Conservation (phyloP, 2,797 vertebrate genomes). For the Bufotes viridis region DNA sequence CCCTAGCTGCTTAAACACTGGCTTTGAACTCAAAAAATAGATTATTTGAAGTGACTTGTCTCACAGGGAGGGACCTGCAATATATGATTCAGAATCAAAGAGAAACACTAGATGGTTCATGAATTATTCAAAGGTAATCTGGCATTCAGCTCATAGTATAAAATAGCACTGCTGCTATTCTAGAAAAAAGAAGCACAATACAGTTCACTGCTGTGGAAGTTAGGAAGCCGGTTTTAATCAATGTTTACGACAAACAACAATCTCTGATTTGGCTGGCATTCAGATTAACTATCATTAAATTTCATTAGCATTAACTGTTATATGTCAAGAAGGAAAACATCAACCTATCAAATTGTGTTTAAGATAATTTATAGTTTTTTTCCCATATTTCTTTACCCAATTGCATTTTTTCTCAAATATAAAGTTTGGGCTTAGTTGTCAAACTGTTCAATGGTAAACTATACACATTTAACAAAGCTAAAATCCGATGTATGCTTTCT, state of each 20-base stretch:
- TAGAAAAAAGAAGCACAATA: constrained; percentile 22
- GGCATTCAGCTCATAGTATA: constrained; percentile 50
- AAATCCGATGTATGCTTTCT: too few species aligned
- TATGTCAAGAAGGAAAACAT: background rate
- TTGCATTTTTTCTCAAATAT: background rate
- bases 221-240: constrained; percentile 40
- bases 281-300: constrained; percentile 23
- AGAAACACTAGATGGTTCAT: constrained; percentile 67
- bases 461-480: too few species aligned
- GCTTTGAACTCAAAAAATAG: constrained; percentile 71
- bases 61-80: constrained; percentile 67
- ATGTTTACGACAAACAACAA: constrained; percentile 19
- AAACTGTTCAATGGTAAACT: too few species aligned
- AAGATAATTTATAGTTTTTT: background rate
- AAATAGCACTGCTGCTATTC: constrained; percentile 38
- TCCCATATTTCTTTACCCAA: too few species aligned
- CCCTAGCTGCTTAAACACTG: constrained; percentile 67
- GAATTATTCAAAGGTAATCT: constrained; percentile 67
- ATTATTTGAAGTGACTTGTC: constrained; percentile 68
- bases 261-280: background rate
- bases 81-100: constrained; percentile 68
- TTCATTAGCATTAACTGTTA: constrained; percentile 16
- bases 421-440: background rate
- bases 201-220: constrained; percentile 46
- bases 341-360: background rate